Percentiles rank a stretch among this genome's conserved stretches.
Conservation (phyloP, 2,888 invertebrate species). For the Cactoblastis cactorum region DNA sequence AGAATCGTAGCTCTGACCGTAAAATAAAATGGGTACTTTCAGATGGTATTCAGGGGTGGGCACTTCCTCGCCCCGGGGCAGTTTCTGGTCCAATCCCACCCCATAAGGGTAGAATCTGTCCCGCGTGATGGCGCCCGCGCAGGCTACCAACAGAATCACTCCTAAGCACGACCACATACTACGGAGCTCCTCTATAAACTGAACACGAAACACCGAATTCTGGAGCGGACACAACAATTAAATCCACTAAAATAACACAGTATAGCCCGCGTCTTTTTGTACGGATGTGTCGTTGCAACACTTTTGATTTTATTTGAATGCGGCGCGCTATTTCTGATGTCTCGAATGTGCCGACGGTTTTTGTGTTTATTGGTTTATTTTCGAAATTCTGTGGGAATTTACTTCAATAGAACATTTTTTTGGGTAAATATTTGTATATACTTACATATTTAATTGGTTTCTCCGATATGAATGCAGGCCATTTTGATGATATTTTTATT, state of each 20-base stretch:
- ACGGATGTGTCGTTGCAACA: conserved; percentile 11
- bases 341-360: neutral
- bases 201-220: conserved; percentile 20
- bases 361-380: neutral
- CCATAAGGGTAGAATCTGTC: conserved; percentile 82
- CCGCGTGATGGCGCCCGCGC: conserved; percentile 65
- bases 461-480: no score
- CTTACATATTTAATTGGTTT: no score
- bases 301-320: conserved; percentile 11
- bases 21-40: conserved; percentile 88
- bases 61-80: conserved; percentile 80
- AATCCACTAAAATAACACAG: conserved; percentile 8
- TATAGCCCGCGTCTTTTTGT: neutral
- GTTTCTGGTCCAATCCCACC: conserved; percentile 68
- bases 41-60: conserved; percentile 83
- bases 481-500: no score
- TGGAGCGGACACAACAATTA: conserved; percentile 5
- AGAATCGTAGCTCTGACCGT: conserved; percentile 85
- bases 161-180: conserved; percentile 69
- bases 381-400: neutral
- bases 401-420: no score
- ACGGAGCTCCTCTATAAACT: conserved; percentile 40
- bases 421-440: no score
- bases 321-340: conserved; percentile 7
- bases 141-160: conserved; percentile 47